Evolutionary conservation across 2,888 invertebrate genomes (phyloP).

Genomic region (Graphium colonna): DNA sequence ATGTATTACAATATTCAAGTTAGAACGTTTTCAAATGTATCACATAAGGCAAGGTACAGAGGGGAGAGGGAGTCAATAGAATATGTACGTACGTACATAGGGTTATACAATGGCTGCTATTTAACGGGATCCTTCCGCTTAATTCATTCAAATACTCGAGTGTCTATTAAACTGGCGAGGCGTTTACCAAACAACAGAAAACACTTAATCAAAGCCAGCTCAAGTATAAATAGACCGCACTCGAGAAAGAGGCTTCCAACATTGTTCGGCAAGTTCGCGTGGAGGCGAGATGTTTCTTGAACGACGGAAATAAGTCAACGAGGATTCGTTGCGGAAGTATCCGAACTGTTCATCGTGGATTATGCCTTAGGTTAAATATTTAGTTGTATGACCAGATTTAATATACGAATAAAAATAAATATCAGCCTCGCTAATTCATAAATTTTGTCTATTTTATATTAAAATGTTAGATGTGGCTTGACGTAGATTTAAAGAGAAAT

Average conservation of each 20-base stretch:
- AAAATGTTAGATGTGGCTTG: too few species aligned
- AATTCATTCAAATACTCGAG: slow-evolving; percentile 3
- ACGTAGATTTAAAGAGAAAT: too few species aligned
- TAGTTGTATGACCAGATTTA: too few species aligned
- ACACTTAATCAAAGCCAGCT: slow-evolving; percentile 19
- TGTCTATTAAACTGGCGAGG: not conserved
- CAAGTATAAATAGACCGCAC: slow-evolving; percentile 17
- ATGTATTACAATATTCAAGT: too few species aligned
- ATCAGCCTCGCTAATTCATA: too few species aligned
- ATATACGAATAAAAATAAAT: too few species aligned
- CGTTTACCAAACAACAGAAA: slow-evolving; percentile 9
- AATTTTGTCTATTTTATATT: too few species aligned
- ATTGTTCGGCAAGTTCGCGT: slow-evolving; percentile 13
- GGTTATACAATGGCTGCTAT: not conserved
- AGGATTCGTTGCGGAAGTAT: not conserved
- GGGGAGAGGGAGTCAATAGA: too few species aligned
- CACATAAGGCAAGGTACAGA: too few species aligned
- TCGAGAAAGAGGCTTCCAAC: slow-evolving; percentile 7
- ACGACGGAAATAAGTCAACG: slow-evolving; percentile 7
- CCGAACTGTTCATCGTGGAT: not conserved
- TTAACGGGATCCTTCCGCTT: not conserved
- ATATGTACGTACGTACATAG: too few species aligned
- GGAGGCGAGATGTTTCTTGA: slow-evolving; percentile 8
- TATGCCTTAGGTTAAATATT: not conserved
- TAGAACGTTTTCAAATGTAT: too few species aligned